A percentile compares a stretch with the other conserved stretches of the same genome.
phyloP scores from a whole-genome alignment of 2,797 vertebrate genomes.

The Peromyscus melanophrys region DNA sequence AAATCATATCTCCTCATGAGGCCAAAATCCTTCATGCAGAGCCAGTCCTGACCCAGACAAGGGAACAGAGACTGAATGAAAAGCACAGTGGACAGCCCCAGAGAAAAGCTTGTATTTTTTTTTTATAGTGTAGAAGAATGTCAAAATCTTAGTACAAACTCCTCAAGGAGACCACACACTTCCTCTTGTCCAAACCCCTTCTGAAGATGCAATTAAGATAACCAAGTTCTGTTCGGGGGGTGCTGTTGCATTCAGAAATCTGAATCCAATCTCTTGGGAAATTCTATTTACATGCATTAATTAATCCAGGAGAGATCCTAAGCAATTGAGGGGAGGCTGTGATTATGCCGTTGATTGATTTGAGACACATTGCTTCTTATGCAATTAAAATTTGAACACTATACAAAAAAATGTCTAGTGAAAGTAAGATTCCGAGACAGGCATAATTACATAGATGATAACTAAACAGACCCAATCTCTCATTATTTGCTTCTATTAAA shows the following conservation, averaged over 20 bases:
- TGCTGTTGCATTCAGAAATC: conserved; percentile 83
- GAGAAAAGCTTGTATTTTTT: background rate
- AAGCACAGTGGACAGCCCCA: background rate
- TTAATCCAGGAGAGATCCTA: conserved; percentile 86
- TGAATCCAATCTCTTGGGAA: conserved; percentile 79
- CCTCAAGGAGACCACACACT: conserved; percentile 60
- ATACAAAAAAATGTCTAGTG: conserved; percentile 83
- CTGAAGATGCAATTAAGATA: conserved; percentile 79
- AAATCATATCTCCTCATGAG: background rate
- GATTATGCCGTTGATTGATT: conserved; percentile 87
- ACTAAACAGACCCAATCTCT: conserved; percentile 68
- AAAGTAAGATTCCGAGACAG: conserved; percentile 87
- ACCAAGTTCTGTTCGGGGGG: conserved; percentile 81
- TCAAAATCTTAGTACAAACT: background rate
- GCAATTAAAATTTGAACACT: conserved; percentile 87
- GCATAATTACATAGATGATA: conserved; percentile 86
- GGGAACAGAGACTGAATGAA: background rate
- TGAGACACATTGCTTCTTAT: conserved; percentile 83
- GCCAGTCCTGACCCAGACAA: background rate
- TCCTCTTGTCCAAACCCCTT: background rate
- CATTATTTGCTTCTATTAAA: conserved; percentile 33
- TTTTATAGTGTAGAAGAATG: background rate
- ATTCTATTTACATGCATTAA: conserved; percentile 87
- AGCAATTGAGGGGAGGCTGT: conserved; percentile 89
- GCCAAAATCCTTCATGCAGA: background rate